Base-by-base conservation (phyloP, 2,113 vertebrate genomes). In the Lonchura striata region DNA sequence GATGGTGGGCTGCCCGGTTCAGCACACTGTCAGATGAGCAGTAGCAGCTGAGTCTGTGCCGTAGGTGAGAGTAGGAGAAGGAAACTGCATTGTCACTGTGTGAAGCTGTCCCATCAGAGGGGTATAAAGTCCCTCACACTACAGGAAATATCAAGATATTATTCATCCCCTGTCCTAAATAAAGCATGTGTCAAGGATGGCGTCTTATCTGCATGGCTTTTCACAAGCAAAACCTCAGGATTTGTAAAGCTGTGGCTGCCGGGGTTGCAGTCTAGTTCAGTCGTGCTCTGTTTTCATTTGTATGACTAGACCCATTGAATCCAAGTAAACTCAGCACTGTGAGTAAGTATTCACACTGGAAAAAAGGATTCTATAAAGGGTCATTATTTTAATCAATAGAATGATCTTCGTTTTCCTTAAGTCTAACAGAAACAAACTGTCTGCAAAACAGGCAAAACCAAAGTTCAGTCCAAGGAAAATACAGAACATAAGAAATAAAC, bases 331-430 rank as follows among this genome's bases (percentile, higher is more conserved):
- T 69, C 85, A 69, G 15, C 19, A 21, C 35, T 64, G 22, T 66
- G 64, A 76, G 17, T 35, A 81, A 86, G 35, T 47, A 52, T 14
- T 71, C 21, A 50, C 44, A 28, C 10, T 64, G 49, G 11, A 35
- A 49, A 47, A 65, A 75, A 69, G 2, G 10, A 52, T 24, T 59
- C 10, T 60, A 52, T 52, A 74, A 74, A 83, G 20, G 21, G 5
- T 81, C n/a, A 23, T 87, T 91, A 82, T 80, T 69, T 80, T 85
- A 68, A 91, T 75, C 69, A 71, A 50, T n/a, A 78, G 25, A 70
- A 88, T 9, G 13, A 54, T 37, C 35, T 59, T 89, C 4, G 37
- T 78, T 92, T 89, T 86, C 60, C 30, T 78, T 64, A 78, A 44
- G 56, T 78, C 25, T 74, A 59, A 22, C 20, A 80, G 79, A 77